phyloP scores from a whole-genome alignment of 2,797 vertebrate species.

The Monodelphis domestica region DNA sequence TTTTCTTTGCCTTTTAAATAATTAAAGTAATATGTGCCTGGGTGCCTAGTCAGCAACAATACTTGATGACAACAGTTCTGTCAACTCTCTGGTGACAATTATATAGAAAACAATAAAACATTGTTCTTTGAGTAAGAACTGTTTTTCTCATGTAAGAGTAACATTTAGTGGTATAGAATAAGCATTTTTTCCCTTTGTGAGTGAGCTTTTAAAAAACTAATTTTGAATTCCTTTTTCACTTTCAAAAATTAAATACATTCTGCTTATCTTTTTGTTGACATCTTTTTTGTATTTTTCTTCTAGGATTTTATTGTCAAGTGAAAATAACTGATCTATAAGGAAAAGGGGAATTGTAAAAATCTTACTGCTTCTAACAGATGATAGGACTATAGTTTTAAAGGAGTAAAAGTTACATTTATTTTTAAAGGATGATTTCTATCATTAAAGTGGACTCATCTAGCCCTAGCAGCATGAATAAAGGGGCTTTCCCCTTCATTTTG shows the following conservation, averaged over 20 bases:
- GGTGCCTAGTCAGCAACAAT: conserved; percentile 46
- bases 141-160: conserved; percentile 51
- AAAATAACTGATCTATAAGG: conserved; percentile 14
- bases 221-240: neutral
- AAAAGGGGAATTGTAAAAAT: conserved; percentile 8
- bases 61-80: conserved; percentile 26
- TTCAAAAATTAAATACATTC: neutral
- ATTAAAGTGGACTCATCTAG: conserved; percentile 10
- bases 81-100: conserved; percentile 28
- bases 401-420: conserved; percentile 41
- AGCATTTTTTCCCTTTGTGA: conserved; percentile 5
- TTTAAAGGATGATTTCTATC: conserved; percentile 22
- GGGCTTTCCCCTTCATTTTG: neutral
- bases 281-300: conserved; percentile 12
- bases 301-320: conserved; percentile 22
- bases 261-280: neutral
- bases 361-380: neutral
- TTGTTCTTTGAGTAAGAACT: conserved; percentile 52
- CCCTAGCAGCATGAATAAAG: neutral
- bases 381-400: neutral
- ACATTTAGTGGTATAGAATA: conserved; percentile 8
- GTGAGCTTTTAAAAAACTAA: neutral
- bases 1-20: conserved; percentile 41
- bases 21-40: neutral
- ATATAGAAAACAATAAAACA: conserved; percentile 8